Conservation (phyloP, 2,113 vertebrate species). For the Variabilichromis moorii region DNA sequence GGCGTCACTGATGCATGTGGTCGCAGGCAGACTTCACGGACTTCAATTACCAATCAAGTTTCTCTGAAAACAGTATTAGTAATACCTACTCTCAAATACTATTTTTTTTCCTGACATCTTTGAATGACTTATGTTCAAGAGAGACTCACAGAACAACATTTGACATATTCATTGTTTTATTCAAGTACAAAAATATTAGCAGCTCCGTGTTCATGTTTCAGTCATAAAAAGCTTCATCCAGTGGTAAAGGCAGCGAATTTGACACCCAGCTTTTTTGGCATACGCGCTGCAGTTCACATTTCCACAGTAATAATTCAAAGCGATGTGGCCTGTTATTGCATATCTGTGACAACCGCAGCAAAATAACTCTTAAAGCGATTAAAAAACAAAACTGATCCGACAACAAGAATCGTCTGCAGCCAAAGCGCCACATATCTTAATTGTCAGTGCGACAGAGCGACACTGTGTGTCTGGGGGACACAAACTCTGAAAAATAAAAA, state of each 20-base stretch:
- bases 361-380: neutral
- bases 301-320: neutral
- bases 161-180: neutral
- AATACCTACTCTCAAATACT: accelerated
- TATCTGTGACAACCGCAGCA: neutral
- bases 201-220: neutral
- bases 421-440: neutral
- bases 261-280: neutral
- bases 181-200: neutral
- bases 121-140: neutral
- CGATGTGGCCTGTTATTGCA: neutral
- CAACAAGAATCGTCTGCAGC: neutral
- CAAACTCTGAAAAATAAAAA: neutral
- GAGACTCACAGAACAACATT: neutral
- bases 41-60: neutral
- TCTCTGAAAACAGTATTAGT: neutral
- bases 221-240: neutral
- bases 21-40: neutral
- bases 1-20: neutral
- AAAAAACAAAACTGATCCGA: neutral
- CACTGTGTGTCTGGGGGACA: neutral
- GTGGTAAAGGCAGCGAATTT: neutral
- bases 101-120: neutral
- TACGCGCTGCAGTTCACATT: neutral
- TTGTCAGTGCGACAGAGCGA: neutral